phyloP scores from a whole-genome alignment of 2,797 vertebrate species.

The Stomatorhinus walkeri region DNA sequence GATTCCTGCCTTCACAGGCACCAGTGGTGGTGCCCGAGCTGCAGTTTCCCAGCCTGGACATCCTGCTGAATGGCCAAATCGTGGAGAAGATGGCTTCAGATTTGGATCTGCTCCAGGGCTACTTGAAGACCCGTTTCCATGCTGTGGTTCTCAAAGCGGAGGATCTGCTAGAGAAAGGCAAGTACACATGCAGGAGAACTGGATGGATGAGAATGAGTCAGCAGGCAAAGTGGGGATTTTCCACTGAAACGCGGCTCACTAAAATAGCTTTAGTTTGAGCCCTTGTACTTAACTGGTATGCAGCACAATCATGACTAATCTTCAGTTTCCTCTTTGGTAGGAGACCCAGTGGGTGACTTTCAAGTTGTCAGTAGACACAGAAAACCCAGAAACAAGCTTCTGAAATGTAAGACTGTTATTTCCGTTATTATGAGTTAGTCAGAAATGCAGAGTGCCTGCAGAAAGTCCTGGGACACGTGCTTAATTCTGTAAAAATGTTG shows the following conservation, averaged over 20 bases:
- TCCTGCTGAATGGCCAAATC: constrained; percentile 21
- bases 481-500: neutral
- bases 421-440: neutral
- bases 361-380: constrained; percentile 16
- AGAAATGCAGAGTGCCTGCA: neutral
- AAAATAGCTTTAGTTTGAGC: neutral
- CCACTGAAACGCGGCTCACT: neutral
- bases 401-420: constrained; percentile 24
- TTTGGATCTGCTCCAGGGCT: constrained; percentile 15
- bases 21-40: constrained; percentile 3
- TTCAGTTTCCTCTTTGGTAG: constrained; percentile 10
- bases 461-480: neutral
- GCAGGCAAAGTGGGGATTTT: neutral
- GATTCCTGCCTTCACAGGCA: neutral
- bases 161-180: constrained; percentile 10
- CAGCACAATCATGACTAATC: neutral
- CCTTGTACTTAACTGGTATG: neutral
- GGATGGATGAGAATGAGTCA: neutral
- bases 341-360: constrained; percentile 13
- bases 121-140: constrained; percentile 19
- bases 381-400: constrained; percentile 21
- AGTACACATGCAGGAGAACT: neutral
- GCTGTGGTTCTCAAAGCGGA: constrained; percentile 3
- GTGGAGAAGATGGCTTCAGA: constrained; percentile 20
- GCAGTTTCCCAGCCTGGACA: constrained; percentile 12